Evolutionary conservation across 1,140 invertebrate species (phyloP).

Genomic region (Nautilus pompilius): DNA sequence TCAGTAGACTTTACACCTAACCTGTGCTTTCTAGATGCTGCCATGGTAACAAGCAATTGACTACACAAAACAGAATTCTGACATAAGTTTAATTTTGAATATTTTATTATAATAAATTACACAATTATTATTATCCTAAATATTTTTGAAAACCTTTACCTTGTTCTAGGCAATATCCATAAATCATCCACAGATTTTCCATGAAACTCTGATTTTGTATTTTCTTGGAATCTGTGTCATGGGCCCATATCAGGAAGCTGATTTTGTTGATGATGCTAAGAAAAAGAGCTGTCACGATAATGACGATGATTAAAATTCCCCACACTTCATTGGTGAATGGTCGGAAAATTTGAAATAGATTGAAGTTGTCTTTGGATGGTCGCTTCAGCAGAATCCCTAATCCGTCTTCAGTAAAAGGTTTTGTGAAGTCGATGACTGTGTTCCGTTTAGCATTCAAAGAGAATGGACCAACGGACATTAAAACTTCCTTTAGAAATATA

Average conservation of each 20-base stretch:
- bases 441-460: constrained; percentile 60
- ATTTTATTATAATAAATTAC: no score
- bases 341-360: constrained; percentile 8
- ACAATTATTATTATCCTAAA: no score
- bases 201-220: constrained; percentile 7
- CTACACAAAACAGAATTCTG: no score
- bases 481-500: constrained; percentile 16
- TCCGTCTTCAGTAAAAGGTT: neutral
- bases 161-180: constrained; percentile 21
- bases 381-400: constrained; percentile 67
- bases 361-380: no score
- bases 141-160: no score
- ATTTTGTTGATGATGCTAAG: constrained; percentile 9
- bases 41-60: no score
- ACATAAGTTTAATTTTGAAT: no score
- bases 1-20: no score
- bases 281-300: constrained; percentile 9
- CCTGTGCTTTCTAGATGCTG: no score
- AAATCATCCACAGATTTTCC: constrained; percentile 20
- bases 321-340: constrained; percentile 16
- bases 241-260: neutral
- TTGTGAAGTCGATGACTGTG: constrained; percentile 66
- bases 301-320: constrained; percentile 10
- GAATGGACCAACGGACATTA: neutral
- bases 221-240: neutral